Conservation (phyloP, 2,113 vertebrate species). For the Cheilinus undulatus region DNA sequence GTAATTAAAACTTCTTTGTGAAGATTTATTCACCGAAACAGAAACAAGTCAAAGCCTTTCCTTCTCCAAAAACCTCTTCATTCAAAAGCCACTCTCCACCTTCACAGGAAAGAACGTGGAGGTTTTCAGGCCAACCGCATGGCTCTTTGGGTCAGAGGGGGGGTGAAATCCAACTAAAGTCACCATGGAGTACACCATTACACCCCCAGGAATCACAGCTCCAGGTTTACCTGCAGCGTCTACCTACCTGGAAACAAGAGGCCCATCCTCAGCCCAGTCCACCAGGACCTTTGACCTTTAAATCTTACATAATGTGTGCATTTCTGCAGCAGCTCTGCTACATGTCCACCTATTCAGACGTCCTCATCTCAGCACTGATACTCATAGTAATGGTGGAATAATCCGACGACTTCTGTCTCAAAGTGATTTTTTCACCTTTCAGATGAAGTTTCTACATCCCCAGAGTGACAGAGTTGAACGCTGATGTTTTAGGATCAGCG, state of each 20-base stretch:
- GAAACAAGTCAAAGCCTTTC: not conserved
- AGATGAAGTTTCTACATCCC: too few relatives aligned
- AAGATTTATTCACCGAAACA: not conserved
- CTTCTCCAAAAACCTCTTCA: not conserved
- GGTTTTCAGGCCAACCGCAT: too few relatives aligned
- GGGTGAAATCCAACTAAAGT: constrained; percentile 6
- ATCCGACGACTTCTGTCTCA: too few relatives aligned
- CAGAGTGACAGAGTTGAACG: too few relatives aligned
- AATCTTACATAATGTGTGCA: not conserved
- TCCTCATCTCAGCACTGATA: too few relatives aligned
- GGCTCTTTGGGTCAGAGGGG: not conserved
- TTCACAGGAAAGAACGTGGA: not conserved
- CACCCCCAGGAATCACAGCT: not conserved
- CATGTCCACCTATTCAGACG: too few relatives aligned
- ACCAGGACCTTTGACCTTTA: not conserved
- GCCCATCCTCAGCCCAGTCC: not conserved
- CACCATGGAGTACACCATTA: not conserved
- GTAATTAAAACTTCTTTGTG: too few relatives aligned
- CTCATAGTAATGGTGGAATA: too few relatives aligned
- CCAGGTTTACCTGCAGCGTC: too few relatives aligned
- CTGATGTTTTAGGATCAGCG: too few relatives aligned
- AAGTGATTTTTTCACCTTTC: too few relatives aligned
- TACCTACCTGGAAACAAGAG: not conserved
- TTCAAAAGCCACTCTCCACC: not conserved
- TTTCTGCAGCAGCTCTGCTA: not conserved